Conservation (phyloP, 2,797 vertebrate species). For the Petrocephalus schoutedeni region DNA sequence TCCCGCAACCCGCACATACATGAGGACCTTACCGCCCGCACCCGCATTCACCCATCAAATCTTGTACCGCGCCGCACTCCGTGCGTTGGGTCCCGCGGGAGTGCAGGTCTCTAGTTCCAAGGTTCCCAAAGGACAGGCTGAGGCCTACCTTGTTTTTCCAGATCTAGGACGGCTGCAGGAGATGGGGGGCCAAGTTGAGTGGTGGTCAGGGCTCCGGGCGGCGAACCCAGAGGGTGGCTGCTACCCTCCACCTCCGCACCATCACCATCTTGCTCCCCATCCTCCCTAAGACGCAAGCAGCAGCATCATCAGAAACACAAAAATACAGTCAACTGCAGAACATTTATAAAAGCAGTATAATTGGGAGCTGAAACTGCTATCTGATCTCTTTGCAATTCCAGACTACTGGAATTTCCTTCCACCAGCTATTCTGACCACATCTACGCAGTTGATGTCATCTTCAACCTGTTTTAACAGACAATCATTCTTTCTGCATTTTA, state of each 20-base stretch:
- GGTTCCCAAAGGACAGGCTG: not conserved
- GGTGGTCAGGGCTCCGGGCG: constrained; percentile 54
- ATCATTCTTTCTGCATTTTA: not conserved
- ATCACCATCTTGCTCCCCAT: constrained; percentile 76
- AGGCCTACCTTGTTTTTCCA: constrained; percentile 65
- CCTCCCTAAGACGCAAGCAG: constrained; percentile 63
- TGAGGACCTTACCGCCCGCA: too few relatives aligned
- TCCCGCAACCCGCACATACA: too few relatives aligned
- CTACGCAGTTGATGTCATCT: not conserved
- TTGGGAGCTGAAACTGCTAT: not conserved
- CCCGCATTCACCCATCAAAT: too few relatives aligned
- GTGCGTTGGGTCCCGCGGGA: too few relatives aligned
- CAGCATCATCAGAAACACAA: not conserved
- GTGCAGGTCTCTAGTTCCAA: not conserved
- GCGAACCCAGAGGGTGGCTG: constrained; percentile 54
- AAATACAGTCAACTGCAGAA: not conserved
- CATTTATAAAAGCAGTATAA: not conserved
- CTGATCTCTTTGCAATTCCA: not conserved
- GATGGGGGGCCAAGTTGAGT: constrained; percentile 58
- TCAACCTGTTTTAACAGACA: not conserved
- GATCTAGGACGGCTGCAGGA: constrained; percentile 57
- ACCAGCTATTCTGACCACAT: too few relatives aligned
- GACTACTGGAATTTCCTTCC: not conserved
- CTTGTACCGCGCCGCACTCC: too few relatives aligned
- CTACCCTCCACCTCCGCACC: constrained; percentile 66